Evolutionary conservation across 2,888 invertebrate genomes (phyloP), one percentile per base, ranked within the genome.

Genomic region (Petrolisthes manimaculis): DNA sequence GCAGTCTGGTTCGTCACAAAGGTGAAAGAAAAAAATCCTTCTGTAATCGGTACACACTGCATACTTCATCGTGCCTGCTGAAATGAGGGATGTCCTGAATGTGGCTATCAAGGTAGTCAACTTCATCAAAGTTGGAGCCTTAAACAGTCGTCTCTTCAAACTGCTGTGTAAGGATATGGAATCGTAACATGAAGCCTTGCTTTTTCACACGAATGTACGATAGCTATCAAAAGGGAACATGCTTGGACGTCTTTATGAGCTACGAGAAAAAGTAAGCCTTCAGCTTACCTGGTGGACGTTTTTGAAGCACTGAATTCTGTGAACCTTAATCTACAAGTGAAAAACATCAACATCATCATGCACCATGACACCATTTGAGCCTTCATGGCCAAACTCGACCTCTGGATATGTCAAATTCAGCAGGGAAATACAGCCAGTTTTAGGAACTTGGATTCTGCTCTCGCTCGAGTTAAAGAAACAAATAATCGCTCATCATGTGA

Each of bases 401-500:
- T 85, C 85, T 78, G 85, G 79, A 85, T 67, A 78, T 78, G 85
- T 69, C 69, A 9, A 67, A 79, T 78, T 78, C 78, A 85, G 61
- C 8, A 56, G 24, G 74, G 84, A 84, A 84, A 84, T 55, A 75
- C 75, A 84, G 56, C 84, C 84, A 75, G 55, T 74, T 84, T 84
- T 24, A 75, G 74, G 9, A 78, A 77, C 84, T 78, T 24, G 54
- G 67, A 78, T 85, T 67, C 78, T 79, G 84, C 53, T 85, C 67
- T 85, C 77, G 12, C 18, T 61, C 78, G 51, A 14, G 4, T 37
- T 84, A 56, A 84, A 78, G 78, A 84, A 85, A 80, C 54, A 69
- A 85, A 79, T 79, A 61, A 85, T 86, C 61, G 74, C 86, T 86
- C 82, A 61, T 82, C 82, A n/a, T n/a, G n/a, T 81, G 75, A 86